phyloP scores from a whole-genome alignment of 2,113 vertebrate species.

The Phrynocephalus versicolor region DNA sequence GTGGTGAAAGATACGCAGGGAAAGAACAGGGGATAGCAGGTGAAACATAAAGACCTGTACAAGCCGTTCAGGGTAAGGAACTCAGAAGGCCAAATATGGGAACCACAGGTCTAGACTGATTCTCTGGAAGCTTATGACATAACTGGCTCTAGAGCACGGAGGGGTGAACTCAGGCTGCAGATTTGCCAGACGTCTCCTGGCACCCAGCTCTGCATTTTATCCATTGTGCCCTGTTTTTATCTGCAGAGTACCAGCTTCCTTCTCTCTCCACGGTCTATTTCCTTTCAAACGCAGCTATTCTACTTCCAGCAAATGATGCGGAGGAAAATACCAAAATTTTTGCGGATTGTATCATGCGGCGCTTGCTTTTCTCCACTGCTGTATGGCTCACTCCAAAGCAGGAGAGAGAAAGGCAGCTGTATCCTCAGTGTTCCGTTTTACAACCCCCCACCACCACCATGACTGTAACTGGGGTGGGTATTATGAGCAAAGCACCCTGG shows the following conservation, averaged over 20 bases:
- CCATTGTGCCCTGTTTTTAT: neutral
- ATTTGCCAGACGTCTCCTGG: neutral
- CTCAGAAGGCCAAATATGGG: neutral
- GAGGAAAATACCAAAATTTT: neutral
- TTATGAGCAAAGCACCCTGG: neutral
- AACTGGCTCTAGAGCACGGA: too few species aligned
- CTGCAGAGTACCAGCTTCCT: conserved; percentile 23
- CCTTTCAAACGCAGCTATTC: neutral
- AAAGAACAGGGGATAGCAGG: neutral
- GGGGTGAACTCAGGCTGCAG: neutral
- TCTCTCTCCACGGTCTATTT: neutral
- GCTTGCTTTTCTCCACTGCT: neutral
- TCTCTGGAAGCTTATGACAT: neutral
- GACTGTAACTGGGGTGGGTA: too few species aligned
- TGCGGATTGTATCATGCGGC: neutral
- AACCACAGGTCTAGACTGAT: too few species aligned
- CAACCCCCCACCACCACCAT: neutral
- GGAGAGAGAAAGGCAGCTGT: neutral
- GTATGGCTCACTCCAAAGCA: neutral
- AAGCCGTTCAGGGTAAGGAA: neutral
- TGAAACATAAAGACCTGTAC: neutral
- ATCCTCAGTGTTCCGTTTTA: neutral
- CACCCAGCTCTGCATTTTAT: neutral
- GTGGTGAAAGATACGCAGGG: neutral
- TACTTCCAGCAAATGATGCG: neutral